Evolutionary conservation across 2,888 invertebrate genomes (phyloP).

Genomic region (Agapostemon virescens): DNA sequence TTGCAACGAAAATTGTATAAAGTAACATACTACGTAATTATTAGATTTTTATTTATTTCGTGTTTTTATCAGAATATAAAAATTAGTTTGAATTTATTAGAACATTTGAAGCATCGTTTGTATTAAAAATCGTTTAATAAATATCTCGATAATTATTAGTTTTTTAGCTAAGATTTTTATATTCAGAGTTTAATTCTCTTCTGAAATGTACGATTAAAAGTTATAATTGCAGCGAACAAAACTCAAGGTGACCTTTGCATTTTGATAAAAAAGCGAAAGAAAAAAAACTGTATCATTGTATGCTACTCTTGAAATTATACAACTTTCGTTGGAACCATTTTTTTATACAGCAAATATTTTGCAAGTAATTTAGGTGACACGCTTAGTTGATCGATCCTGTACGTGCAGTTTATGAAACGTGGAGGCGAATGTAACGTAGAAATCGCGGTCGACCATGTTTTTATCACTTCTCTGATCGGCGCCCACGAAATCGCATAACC

Average conservation of each 20-base stretch:
- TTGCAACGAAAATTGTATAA: no score
- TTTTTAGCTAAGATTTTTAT: not conserved
- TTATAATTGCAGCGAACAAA: no score
- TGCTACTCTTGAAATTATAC: not conserved
- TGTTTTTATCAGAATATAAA: no score
- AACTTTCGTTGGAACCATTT: no score
- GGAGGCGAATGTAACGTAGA: conserved; percentile 52
- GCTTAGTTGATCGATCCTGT: not conserved
- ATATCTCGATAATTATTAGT: not conserved
- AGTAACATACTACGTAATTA: no score
- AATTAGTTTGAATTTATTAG: no score
- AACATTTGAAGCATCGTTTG: not conserved
- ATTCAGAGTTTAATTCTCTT: not conserved
- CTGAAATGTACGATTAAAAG: no score
- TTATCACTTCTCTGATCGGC: conserved; percentile 51
- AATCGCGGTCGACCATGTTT: conserved; percentile 46
- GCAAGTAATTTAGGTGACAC: not conserved
- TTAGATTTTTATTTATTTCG: no score
- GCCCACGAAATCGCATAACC: conserved; percentile 50
- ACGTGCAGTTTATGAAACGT: conserved; percentile 38
- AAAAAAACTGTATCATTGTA: not conserved
- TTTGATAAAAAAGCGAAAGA: not conserved
- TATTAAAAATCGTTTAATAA: not conserved
- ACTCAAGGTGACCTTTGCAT: not conserved
- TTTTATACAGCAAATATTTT: not conserved